Percentiles rank a stretch among this genome's conserved stretches.
Evolutionary conservation across 2,888 invertebrate species (phyloP).

Genomic region (Acleris sparsana): DNA sequence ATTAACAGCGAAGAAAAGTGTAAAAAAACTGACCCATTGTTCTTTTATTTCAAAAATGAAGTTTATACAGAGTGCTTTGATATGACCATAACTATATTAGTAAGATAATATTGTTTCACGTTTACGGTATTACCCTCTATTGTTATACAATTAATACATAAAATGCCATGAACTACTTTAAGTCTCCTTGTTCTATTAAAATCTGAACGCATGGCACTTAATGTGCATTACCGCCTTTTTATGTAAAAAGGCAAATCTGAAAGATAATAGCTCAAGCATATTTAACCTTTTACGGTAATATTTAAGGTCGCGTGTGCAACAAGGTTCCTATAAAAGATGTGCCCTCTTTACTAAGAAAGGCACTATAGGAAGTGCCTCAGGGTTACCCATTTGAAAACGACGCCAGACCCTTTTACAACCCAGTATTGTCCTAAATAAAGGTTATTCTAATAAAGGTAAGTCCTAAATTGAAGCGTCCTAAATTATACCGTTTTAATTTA

Average conservation of each 20-base stretch:
- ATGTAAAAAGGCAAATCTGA: too few species aligned
- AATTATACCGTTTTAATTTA: conserved; percentile 15
- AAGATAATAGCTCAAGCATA: too few species aligned
- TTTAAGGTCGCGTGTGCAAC: too few species aligned
- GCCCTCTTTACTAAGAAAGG: too few species aligned
- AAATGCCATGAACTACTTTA: too few species aligned
- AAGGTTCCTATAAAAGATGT: too few species aligned
- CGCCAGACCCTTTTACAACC: conserved; percentile 30
- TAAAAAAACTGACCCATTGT: too few species aligned
- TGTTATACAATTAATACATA: conserved; percentile 31
- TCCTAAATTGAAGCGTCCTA: conserved; percentile 16
- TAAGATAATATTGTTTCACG: conserved; percentile 34
- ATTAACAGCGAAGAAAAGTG: too few species aligned
- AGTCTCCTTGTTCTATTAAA: too few species aligned
- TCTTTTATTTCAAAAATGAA: conserved; percentile 15
- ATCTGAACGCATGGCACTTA: too few species aligned
- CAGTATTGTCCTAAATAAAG: conserved; percentile 32
- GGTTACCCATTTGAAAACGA: conserved; percentile 9
- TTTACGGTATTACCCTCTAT: conserved; percentile 36
- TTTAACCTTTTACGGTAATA: too few species aligned
- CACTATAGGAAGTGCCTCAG: conserved; percentile 27
- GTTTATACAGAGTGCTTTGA: conserved; percentile 25
- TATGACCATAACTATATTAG: conserved; percentile 30
- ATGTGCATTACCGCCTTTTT: too few species aligned
- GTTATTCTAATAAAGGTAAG: conserved; percentile 30